Percentiles rank a stretch among this genome's conserved stretches.
These are phyloP conservation scores for Apodemia hepburni DNA, from an alignment of 2,888 invertebrate species.

Conservation along the genomic window DNA sequence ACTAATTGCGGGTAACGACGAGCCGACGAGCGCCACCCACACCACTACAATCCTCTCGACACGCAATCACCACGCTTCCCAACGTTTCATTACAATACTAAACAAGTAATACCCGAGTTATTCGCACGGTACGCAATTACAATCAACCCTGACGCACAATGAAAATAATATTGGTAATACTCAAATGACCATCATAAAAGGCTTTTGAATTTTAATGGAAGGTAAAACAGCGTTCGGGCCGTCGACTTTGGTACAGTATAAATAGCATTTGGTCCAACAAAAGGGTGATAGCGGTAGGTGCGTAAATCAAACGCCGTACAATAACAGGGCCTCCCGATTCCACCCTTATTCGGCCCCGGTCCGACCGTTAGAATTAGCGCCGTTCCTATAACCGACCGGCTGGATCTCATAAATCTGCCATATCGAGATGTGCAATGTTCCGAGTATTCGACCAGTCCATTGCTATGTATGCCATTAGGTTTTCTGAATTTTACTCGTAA, in stretches of 20 bases:
- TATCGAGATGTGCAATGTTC: constrained; percentile 62
- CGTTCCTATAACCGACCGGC: constrained; percentile 54
- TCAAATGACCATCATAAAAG: constrained; percentile 20
- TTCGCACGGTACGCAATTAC: constrained; percentile 3
- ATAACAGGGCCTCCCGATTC: constrained; percentile 59
- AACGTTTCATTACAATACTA: constrained; percentile 25
- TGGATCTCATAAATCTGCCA: constrained; percentile 73
- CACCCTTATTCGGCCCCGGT: constrained; percentile 45
- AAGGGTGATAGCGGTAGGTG: constrained; percentile 78
- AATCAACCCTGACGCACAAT: constrained; percentile 18
- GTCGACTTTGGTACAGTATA: constrained; percentile 70
- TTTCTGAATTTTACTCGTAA: constrained; percentile 35
- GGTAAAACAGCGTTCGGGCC: constrained; percentile 34
- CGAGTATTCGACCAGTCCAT: constrained; percentile 39
- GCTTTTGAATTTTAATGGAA: constrained; percentile 20
- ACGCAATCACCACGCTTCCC: constrained; percentile 36
- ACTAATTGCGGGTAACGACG: constrained; percentile 74
- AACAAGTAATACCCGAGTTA: constrained; percentile 22
- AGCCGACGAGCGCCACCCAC: constrained; percentile 36
- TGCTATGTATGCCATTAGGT: constrained; percentile 68
- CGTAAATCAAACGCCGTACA: constrained; percentile 79
- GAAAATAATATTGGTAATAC: constrained; percentile 20
- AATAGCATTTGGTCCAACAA: constrained; percentile 71
- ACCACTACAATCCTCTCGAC: constrained; percentile 29
- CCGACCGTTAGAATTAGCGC: constrained; percentile 43